Percentiles rank a stretch among this genome's conserved stretches.
These are phyloP conservation scores for Recurvirostra avosetta DNA, from an alignment of 2,113 vertebrate genomes.

Conservation along the genomic window DNA sequence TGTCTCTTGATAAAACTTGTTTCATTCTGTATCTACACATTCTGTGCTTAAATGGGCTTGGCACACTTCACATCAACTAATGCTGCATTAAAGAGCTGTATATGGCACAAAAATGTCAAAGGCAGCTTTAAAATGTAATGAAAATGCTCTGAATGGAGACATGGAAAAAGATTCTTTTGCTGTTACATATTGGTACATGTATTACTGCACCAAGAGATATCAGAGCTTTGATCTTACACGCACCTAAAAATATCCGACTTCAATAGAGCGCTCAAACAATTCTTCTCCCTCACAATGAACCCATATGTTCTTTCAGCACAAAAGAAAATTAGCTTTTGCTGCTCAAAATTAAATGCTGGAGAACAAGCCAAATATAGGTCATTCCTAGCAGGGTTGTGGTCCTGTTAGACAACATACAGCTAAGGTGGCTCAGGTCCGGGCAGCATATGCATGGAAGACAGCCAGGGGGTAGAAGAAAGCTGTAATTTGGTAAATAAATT, in stretches of 20 bases:
- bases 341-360: constrained; percentile 42
- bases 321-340: constrained; percentile 58
- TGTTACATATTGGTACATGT: constrained; percentile 41
- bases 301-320: constrained; percentile 37
- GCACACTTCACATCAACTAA: constrained; percentile 36
- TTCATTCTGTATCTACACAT: constrained; percentile 20
- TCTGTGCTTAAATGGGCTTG: constrained; percentile 20
- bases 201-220: constrained; percentile 67
- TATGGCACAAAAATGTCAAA: constrained; percentile 55
- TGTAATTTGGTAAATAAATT: not conserved
- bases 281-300: constrained; percentile 48
- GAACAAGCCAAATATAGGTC: constrained; percentile 53
- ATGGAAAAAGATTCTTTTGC: constrained; percentile 50
- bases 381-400: constrained; percentile 1
- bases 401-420: constrained; percentile 24
- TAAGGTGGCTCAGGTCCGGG: not conserved
- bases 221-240: constrained; percentile 53
- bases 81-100: constrained; percentile 17
- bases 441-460: not conserved
- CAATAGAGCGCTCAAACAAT: constrained; percentile 58
- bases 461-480: not conserved
- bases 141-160: constrained; percentile 61
- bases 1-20: constrained; percentile 25
- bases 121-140: constrained; percentile 52
- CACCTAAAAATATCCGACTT: constrained; percentile 60